Evolutionary conservation across 2,113 vertebrate genomes (phyloP).

Genomic region (Saguinus imperator): DNA sequence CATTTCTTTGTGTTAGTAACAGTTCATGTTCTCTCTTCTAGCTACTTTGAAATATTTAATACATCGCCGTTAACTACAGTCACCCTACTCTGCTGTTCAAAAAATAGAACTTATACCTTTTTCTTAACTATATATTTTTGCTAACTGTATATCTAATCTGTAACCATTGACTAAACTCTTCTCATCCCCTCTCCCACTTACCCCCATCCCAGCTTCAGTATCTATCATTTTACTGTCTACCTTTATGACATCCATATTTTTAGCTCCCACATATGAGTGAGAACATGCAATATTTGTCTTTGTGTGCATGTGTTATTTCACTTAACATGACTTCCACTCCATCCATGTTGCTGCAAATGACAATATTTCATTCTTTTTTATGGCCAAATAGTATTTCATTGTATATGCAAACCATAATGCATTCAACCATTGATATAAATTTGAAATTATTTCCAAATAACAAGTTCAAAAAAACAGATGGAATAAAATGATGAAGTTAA

Average conservation of each 20-base stretch:
- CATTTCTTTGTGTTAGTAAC: not conserved
- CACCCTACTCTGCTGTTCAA: not conserved
- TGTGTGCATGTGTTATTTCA: not conserved
- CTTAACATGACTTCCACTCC: not conserved
- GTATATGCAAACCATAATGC: not conserved
- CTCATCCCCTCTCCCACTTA: not conserved
- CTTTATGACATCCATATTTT: not conserved
- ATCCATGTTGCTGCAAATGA: not conserved
- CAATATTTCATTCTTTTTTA: not conserved
- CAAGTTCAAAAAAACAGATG: not conserved
- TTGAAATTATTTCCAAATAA: not conserved
- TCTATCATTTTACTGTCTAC: not conserved
- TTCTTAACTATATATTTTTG: not conserved
- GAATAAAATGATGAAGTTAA: not conserved
- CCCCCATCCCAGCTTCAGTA: not conserved
- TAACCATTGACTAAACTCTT: not conserved
- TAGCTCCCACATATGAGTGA: not conserved
- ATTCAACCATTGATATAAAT: not conserved
- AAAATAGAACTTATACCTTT: not conserved
- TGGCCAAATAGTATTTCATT: not conserved
- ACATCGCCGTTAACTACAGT: not conserved
- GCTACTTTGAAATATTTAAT: not conserved
- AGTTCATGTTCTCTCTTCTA: not conserved
- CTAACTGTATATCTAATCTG: not conserved
- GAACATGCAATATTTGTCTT: not conserved